Conservation (phyloP, 2,797 vertebrate genomes). For the Sebastolobus alascanus region DNA sequence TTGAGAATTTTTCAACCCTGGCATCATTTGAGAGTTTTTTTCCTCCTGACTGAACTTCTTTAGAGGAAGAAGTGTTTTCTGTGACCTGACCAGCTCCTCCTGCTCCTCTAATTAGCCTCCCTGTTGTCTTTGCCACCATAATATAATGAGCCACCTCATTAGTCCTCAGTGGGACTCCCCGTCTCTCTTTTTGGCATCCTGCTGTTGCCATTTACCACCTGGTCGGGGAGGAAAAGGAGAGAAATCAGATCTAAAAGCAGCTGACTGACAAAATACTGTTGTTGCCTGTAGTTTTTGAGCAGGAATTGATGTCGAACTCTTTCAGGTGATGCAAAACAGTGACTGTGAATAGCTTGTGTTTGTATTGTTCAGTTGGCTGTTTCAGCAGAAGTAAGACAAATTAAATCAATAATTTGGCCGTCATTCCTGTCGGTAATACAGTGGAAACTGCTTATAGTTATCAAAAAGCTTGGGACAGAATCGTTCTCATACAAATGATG, state of each 20-base stretch:
- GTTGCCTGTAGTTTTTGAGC: not conserved
- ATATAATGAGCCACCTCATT: slow-evolving; percentile 31
- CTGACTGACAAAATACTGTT: not conserved
- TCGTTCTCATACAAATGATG: too few species aligned
- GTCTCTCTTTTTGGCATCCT: slow-evolving; percentile 7
- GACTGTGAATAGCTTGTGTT: too few species aligned
- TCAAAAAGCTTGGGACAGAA: too few species aligned
- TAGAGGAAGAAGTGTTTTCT: not conserved
- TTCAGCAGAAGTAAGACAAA: too few species aligned
- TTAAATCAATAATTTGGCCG: too few species aligned
- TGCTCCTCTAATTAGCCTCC: slow-evolving; percentile 27
- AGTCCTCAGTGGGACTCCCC: not conserved
- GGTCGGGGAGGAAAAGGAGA: not conserved
- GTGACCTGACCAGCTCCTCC: not conserved
- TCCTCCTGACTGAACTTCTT: not conserved
- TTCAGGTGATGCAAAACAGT: not conserved
- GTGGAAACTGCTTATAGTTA: too few species aligned
- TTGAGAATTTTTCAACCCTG: too few species aligned
- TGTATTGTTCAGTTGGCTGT: too few species aligned
- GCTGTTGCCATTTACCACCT: slow-evolving; percentile 28
- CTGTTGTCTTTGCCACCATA: slow-evolving; percentile 5
- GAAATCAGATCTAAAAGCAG: not conserved
- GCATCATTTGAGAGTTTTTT: too few species aligned
- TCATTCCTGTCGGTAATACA: too few species aligned
- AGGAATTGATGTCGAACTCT: not conserved